phyloP scores from a whole-genome alignment of 2,797 vertebrate species.

The Rhabdophis nuchalis region DNA sequence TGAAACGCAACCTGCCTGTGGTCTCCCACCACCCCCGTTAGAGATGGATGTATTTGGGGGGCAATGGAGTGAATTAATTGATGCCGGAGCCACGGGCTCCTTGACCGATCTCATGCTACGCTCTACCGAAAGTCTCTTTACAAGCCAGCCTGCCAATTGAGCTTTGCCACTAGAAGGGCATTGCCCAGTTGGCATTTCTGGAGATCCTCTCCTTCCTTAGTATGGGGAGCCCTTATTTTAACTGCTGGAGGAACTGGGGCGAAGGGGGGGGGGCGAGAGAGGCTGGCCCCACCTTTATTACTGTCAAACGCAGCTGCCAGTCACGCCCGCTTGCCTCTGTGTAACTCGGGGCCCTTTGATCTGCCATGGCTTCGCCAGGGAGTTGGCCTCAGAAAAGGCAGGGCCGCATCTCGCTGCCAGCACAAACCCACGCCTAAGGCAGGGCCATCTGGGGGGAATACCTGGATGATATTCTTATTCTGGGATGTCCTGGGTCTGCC shows the following conservation, averaged over 20 bases:
- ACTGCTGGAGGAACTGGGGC: not conserved
- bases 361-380: not conserved
- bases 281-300: conserved; percentile 1
- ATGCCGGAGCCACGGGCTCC: not conserved
- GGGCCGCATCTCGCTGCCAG: not conserved
- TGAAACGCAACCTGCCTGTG: not conserved
- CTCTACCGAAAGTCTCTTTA: not conserved
- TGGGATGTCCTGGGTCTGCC: not conserved
- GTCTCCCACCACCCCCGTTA: not conserved
- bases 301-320: conserved; percentile 27
- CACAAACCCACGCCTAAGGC: not conserved
- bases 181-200: conserved; percentile 43
- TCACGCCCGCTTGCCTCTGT: not conserved
- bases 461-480: not conserved
- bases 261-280: too few relatives aligned
- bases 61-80: not conserved
- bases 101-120: not conserved
- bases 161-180: conserved; percentile 12
- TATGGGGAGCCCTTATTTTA: not conserved
- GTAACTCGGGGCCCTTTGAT: not conserved
- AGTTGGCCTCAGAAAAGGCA: not conserved
- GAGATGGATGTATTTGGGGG: not conserved
- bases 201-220: not conserved
- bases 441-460: not conserved
- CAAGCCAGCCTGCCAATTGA: not conserved